These are phyloP conservation scores for Margarornis squamiger DNA, from an alignment of 2,797 vertebrate species.

Conservation along the genomic window DNA sequence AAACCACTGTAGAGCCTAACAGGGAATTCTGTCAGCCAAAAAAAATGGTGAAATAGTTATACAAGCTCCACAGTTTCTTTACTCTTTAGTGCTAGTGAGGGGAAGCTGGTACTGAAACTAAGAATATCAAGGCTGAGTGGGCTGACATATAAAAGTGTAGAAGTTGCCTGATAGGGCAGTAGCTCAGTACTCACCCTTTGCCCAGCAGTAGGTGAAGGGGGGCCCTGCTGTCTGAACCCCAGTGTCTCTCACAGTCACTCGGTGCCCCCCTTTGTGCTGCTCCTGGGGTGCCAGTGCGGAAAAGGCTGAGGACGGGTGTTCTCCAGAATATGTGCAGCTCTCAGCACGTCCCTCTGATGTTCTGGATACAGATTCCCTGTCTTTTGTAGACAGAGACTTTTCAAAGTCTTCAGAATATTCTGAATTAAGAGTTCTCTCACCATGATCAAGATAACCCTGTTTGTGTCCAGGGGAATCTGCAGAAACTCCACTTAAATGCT, in stretches of 20 bases:
- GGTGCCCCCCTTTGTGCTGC: accelerated
- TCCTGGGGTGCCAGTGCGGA: accelerated
- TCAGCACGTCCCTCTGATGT: background rate
- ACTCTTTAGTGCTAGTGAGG: background rate
- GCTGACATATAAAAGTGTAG: background rate
- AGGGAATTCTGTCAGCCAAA: background rate
- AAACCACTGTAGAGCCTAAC: background rate
- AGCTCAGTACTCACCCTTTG: slow-evolving; percentile 70
- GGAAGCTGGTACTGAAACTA: background rate
- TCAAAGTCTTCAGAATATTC: slow-evolving; percentile 75
- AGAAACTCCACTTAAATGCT: slow-evolving; percentile 65
- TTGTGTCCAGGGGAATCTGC: background rate
- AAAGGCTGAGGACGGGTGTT: accelerated
- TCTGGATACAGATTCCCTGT: background rate
- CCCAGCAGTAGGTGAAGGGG: slow-evolving; percentile 49
- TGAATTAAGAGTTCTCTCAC: background rate
- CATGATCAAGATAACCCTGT: too few species aligned
- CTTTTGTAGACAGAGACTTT: background rate
- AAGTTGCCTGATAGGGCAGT: accelerated
- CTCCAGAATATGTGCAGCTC: background rate
- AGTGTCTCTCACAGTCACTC: slow-evolving; percentile 69
- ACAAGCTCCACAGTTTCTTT: background rate
- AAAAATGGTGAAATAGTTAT: accelerated
- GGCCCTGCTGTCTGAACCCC: slow-evolving; percentile 80
- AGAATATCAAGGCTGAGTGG: background rate